Evolutionary conservation across 2,113 vertebrate genomes (phyloP).

Genomic region (Syngnathus typhle): DNA sequence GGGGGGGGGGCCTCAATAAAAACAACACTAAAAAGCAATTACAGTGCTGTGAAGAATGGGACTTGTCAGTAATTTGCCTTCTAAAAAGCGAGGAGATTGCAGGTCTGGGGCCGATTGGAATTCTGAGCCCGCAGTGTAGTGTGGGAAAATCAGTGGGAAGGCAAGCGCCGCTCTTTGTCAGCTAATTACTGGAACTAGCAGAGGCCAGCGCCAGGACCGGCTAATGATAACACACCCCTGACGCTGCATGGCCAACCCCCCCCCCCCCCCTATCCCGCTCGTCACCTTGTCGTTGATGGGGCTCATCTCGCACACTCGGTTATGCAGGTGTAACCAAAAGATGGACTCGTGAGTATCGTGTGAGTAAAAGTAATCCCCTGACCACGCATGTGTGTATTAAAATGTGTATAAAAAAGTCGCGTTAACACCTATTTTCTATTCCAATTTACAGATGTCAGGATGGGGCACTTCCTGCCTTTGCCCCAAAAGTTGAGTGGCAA

Average conservation of each 20-base stretch:
- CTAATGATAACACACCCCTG: conserved; percentile 71
- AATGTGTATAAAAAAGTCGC: too few species aligned
- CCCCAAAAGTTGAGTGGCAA: not conserved
- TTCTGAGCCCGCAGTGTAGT: conserved; percentile 74
- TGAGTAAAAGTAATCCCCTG: too few species aligned
- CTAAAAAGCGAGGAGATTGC: conserved; percentile 74
- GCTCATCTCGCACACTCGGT: conserved; percentile 39
- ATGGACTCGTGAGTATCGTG: too few species aligned
- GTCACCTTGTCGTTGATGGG: conserved; percentile 68
- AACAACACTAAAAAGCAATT: conserved; percentile 76
- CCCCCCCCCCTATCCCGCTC: conserved; percentile 48
- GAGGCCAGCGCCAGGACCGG: conserved; percentile 66
- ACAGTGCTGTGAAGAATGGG: conserved; percentile 72
- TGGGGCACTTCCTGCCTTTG: not conserved
- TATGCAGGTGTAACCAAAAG: conserved; percentile 3
- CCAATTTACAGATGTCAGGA: not conserved
- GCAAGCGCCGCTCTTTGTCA: conserved; percentile 66
- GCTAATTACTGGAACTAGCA: conserved; percentile 66
- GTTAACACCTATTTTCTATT: not conserved
- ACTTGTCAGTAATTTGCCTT: conserved; percentile 75
- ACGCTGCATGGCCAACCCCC: conserved; percentile 14
- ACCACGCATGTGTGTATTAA: too few species aligned
- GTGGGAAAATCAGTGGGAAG: conserved; percentile 72
- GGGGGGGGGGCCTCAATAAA: conserved; percentile 67
- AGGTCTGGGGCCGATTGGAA: conserved; percentile 73